These are phyloP conservation scores for Platysteira castanea DNA, from an alignment of 2,113 vertebrate genomes.

Conservation along the genomic window DNA sequence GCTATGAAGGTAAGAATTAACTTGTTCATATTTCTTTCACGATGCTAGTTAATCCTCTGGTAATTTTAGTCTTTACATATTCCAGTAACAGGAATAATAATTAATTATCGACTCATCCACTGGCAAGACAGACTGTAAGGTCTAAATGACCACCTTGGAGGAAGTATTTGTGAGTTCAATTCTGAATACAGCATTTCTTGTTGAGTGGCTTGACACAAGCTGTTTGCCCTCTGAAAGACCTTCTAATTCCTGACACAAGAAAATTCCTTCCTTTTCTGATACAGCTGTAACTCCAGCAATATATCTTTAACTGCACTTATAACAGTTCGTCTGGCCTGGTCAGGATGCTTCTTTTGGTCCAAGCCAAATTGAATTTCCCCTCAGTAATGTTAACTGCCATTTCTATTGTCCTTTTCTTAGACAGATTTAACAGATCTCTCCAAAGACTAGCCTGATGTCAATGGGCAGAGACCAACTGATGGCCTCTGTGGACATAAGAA, in stretches of 20 bases:
- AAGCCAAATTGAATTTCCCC: slow-evolving; percentile 17
- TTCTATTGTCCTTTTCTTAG: not conserved
- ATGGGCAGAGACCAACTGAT: not conserved
- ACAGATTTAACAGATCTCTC: slow-evolving; percentile 3
- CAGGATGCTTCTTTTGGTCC: not conserved
- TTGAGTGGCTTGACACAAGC: not conserved
- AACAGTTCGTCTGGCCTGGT: not conserved
- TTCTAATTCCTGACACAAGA: not conserved
- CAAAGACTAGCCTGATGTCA: not conserved
- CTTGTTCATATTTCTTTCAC: not conserved
- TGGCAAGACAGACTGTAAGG: not conserved
- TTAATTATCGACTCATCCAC: not conserved
- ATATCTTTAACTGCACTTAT: not conserved
- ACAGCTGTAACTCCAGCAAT: not conserved
- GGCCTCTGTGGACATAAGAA: not conserved
- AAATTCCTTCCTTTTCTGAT: not conserved
- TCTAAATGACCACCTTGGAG: not conserved
- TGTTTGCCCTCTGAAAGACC: not conserved
- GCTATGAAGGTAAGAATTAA: not conserved
- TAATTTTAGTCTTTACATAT: not conserved
- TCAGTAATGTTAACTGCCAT: not conserved
- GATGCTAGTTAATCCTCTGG: not conserved
- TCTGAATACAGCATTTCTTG: not conserved
- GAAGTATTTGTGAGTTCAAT: not conserved
- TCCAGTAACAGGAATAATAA: not conserved